Evolutionary conservation across 2,113 vertebrate genomes (phyloP).

Genomic region (Nothocercus nigrocapillus): DNA sequence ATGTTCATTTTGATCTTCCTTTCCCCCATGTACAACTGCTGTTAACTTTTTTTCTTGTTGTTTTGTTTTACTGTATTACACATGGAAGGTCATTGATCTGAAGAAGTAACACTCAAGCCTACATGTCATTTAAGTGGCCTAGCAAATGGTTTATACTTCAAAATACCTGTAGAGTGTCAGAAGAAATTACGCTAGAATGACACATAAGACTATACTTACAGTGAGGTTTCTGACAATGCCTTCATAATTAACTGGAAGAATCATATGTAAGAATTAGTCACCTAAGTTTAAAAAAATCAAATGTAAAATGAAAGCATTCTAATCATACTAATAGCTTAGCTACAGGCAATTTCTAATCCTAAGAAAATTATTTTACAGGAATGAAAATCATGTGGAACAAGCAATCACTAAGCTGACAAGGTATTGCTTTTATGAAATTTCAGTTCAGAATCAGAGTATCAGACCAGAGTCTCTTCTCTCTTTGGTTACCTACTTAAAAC

Average conservation of each 20-base stretch:
- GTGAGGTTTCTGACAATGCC: constrained; percentile 89
- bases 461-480: background rate
- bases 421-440: background rate
- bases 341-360: background rate
- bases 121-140: background rate
- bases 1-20: background rate
- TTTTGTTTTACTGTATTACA: background rate
- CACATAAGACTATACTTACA: constrained; percentile 80
- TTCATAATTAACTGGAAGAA: constrained; percentile 90
- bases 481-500: background rate
- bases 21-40: background rate
- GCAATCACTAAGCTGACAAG: background rate
- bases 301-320: constrained; percentile 38
- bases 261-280: constrained; percentile 75
- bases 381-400: background rate
- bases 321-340: rapidly evolving
- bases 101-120: background rate
- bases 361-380: constrained; percentile 1
- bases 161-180: background rate
- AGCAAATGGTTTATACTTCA: background rate
- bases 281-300: constrained; percentile 47
- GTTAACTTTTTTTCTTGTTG: background rate
- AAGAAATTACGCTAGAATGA: background rate
- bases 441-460: background rate
- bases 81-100: background rate